A percentile compares a stretch with the other conserved stretches of the same genome.
Conservation (phyloP, 2,797 vertebrate species). For the Chelonia mydas region DNA sequence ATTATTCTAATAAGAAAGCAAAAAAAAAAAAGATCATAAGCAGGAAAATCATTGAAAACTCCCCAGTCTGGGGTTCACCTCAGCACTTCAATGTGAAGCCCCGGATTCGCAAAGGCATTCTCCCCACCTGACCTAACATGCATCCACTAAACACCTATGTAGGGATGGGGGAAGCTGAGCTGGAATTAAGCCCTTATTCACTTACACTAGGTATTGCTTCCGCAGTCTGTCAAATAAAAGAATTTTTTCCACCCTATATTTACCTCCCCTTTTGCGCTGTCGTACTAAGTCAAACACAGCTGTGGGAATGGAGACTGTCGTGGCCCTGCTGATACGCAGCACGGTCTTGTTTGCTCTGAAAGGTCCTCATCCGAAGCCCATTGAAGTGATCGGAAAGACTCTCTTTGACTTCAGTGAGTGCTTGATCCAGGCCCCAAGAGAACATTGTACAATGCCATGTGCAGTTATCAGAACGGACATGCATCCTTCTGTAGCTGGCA, state of each 20-base stretch:
- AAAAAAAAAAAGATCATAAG: constrained; percentile 18
- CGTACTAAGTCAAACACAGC: neutral
- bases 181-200: neutral
- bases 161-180: fast-evolving
- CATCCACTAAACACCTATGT: neutral
- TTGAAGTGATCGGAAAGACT: neutral
- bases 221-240: neutral
- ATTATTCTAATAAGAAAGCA: constrained; percentile 17
- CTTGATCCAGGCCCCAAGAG: neutral
- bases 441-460: neutral
- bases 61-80: constrained; percentile 7
- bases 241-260: neutral
- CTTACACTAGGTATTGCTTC: neutral
- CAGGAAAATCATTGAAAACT: constrained; percentile 26
- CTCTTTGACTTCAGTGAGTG: neutral
- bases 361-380: neutral
- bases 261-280: neutral
- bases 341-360: neutral
- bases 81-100: neutral
- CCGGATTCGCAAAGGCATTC: neutral
- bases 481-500: neutral
- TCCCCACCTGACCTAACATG: neutral
- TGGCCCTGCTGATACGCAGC: neutral
- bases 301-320: neutral
- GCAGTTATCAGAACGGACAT: neutral